Evolutionary conservation across 2,113 vertebrate genomes (phyloP).

Genomic region (Stictonetta naevosa): DNA sequence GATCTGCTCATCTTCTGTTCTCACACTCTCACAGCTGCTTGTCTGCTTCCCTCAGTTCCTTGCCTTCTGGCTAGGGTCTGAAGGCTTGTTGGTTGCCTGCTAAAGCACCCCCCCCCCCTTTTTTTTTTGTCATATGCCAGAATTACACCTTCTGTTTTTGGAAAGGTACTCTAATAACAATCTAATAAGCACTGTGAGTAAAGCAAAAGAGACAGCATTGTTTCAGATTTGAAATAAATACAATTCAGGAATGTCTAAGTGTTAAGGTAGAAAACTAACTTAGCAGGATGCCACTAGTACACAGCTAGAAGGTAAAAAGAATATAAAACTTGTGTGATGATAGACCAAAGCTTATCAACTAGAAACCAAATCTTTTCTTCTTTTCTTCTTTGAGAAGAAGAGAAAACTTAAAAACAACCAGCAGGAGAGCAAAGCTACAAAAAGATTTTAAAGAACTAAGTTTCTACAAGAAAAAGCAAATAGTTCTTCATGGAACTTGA

Average conservation of each 20-base stretch:
- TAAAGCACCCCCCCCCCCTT: background rate
- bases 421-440: background rate
- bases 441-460: background rate
- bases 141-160: background rate
- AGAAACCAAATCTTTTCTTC: background rate
- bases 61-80: background rate
- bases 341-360: background rate
- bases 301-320: background rate
- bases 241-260: background rate
- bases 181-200: background rate
- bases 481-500: constrained; percentile 6
- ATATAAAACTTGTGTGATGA: background rate
- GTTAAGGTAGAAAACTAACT: background rate
- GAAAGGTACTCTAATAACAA: background rate
- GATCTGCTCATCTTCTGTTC: background rate
- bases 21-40: background rate
- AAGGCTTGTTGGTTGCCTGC: background rate
- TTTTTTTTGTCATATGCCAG: background rate
- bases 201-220: background rate
- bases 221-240: background rate
- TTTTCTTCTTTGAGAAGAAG: background rate
- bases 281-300: background rate
- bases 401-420: background rate
- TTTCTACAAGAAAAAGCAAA: constrained; percentile 9
- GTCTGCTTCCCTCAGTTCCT: background rate